phyloP scores from a whole-genome alignment of 2,888 invertebrate species.

The Sinohyriopsis cumingii region DNA sequence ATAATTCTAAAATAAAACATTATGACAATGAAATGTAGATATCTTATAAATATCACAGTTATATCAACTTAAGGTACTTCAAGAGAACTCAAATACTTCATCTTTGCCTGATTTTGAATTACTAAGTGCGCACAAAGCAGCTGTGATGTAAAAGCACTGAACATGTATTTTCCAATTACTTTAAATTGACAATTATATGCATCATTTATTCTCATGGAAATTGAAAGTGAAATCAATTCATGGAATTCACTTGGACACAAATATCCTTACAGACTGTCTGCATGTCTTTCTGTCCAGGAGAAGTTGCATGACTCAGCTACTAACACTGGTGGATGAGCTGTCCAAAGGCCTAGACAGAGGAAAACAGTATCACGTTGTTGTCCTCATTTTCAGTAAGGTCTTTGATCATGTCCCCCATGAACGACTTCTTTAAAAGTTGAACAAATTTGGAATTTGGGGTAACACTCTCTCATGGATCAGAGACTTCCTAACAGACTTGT shows the following conservation, averaged over 20 bases:
- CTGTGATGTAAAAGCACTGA: no score
- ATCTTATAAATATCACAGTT: no score
- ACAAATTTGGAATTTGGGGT: constrained; percentile 2
- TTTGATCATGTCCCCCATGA: constrained; percentile 4
- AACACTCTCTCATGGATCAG: constrained; percentile 2
- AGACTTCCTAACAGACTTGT: not conserved
- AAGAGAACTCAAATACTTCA: no score
- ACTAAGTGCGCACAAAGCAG: no score
- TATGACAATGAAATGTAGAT: no score
- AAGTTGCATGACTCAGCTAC: constrained; percentile 4
- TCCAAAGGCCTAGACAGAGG: not conserved
- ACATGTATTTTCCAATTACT: no score
- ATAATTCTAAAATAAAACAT: no score
- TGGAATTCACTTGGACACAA: not conserved
- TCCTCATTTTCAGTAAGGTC: constrained; percentile 1
- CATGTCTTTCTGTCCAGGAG: constrained; percentile 1
- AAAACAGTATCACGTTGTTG: not conserved
- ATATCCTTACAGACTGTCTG: constrained; percentile 7
- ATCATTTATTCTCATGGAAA: no score
- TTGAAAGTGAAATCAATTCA: no score
- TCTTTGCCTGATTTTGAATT: no score
- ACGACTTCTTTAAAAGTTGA: not conserved
- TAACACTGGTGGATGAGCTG: constrained; percentile 2
- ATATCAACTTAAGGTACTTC: no score
- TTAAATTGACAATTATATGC: no score